Base-by-base conservation (phyloP, 2,113 vertebrate genomes). In the Amia ocellicauda region DNA sequence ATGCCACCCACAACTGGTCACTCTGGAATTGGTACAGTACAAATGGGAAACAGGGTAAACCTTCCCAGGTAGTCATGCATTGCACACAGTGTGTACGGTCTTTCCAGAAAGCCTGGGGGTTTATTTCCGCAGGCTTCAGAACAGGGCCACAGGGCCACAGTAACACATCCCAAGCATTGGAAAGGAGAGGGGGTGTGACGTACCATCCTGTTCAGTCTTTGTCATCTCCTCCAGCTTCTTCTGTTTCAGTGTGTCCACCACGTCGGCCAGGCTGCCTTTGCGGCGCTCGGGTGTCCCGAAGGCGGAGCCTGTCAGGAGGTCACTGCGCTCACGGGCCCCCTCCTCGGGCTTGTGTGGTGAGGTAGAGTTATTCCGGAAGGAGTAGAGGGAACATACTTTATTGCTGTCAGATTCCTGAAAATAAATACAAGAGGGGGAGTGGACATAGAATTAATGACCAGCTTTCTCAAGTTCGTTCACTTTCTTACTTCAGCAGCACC, bases 161-260 rank as follows among this genome's bases (percentile, higher is more conserved):
- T n/a, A n/a, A n/a, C n/a, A n/a, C n/a, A n/a, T n/a, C n/a, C n/a
- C n/a, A n/a, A n/a, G n/a, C n/a, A n/a, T n/a, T n/a, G 47, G 22
- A 50, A 22, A 7, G 17, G 4, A 27, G 17, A 9, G 16, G 28
- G 47, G 11, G 7, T 19, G 8, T 28, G 52, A 81, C 93, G 69
- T 96, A 98, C 96, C 96, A 73, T 99, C 95, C 83, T 98, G 95
- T 66, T 99, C 96, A 72, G 95, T 96, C 83, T 94, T 94, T 80
- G 96, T 99, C 95, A 99, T 97, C 86, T 99, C 96, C 89, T 98
- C 96, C 73, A 99, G 84, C 81, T 98, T 99, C 88, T 99, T 99
- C 87, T 99, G 96, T 84, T 99, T 99, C 86, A 99, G 90, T 29
- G 93, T 95, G 86, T 98, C 95, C 90, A 98, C 96, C 80, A 99